Evolutionary conservation across 2,888 invertebrate species (phyloP), one percentile per base, ranked within the genome.

Genomic region (Patella pellucida): DNA sequence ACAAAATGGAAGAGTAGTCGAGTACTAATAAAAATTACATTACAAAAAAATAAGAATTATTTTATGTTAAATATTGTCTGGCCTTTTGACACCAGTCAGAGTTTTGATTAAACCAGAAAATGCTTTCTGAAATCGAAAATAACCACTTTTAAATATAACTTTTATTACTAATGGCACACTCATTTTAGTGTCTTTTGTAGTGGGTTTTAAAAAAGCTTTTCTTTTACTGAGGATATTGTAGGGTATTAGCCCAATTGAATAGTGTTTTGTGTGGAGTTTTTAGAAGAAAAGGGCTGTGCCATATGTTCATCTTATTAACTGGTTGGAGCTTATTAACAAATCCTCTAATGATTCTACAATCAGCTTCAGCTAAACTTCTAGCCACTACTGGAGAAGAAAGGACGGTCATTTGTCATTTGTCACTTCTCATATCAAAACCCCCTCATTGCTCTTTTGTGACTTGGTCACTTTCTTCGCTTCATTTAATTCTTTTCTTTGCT

Each of bases 351-450:
- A 62, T 62, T 62, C 62, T 62, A 23, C 62, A 62, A 62, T 62
- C 62, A 62, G 62, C 62, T 23, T 23, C 62, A 62, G 19, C 62
- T 62, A 62, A 62, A 62, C 62, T 62, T 23, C 62, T 62, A 62
- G 62, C 62, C 23, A 62, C 12, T 62, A 14, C 62, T 23, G 19
- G 19, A 19, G 23, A 62, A 62, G 19, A 62, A 62, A 62, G 62
- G 62, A 62, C 62, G 62, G 62, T 62, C 62, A 62, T 62, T 62
- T 62, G 62, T 62, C 62, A 62, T 23, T 62, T 62, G 62, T 62
- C 62, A 62, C 62, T 62, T 62, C 23, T 62, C 62, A 23, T 62
- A 23, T 19, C 19, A 62, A 62, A 62, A 23, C 62, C 62, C 62
- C 62, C 62, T 62, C 23, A 62, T 62, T 62, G 62, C 62, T 62